Percentiles rank a stretch among this genome's conserved stretches.
These are phyloP conservation scores for Mythimna vitellina DNA, from an alignment of 2,888 invertebrate genomes.

Conservation along the genomic window DNA sequence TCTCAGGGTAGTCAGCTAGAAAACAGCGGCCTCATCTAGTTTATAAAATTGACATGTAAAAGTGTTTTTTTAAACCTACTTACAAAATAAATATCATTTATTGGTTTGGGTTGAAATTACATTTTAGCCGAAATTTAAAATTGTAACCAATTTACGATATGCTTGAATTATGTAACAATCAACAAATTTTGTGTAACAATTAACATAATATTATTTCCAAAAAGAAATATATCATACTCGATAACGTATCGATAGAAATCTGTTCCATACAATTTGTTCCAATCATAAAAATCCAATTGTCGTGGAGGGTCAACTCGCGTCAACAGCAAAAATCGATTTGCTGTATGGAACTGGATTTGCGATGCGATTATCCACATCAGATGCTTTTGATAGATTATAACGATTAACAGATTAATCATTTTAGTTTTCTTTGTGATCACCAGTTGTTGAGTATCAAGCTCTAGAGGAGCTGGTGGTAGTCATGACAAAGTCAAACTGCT, in stretches of 20 bases:
- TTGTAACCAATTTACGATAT: not conserved
- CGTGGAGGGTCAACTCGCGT: conserved; percentile 34
- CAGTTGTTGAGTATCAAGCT: too few species aligned
- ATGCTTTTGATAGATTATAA: conserved; percentile 16
- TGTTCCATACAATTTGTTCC: conserved; percentile 42
- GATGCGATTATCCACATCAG: conserved; percentile 35
- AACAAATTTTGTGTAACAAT: not conserved
- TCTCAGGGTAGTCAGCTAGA: too few species aligned
- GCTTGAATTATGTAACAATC: not conserved
- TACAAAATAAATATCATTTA: too few species aligned
- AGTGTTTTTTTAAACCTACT: too few species aligned
- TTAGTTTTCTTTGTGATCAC: not conserved
- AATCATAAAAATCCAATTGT: conserved; percentile 54
- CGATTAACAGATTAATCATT: conserved; percentile 3
- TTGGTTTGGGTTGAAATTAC: not conserved
- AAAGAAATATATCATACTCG: conserved; percentile 36
- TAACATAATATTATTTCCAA: conserved; percentile 1
- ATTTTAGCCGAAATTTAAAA: not conserved
- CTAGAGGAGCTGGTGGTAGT: too few species aligned
- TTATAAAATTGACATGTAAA: too few species aligned
- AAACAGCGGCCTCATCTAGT: too few species aligned
- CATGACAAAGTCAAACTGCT: too few species aligned
- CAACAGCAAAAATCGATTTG: conserved; percentile 43
- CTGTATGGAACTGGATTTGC: conserved; percentile 31
- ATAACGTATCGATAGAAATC: conserved; percentile 36